A percentile compares a stretch with the other conserved stretches of the same genome.
phyloP scores from a whole-genome alignment of 92 coral and sea anemone genomes.

The Phenganax stokvisi region DNA sequence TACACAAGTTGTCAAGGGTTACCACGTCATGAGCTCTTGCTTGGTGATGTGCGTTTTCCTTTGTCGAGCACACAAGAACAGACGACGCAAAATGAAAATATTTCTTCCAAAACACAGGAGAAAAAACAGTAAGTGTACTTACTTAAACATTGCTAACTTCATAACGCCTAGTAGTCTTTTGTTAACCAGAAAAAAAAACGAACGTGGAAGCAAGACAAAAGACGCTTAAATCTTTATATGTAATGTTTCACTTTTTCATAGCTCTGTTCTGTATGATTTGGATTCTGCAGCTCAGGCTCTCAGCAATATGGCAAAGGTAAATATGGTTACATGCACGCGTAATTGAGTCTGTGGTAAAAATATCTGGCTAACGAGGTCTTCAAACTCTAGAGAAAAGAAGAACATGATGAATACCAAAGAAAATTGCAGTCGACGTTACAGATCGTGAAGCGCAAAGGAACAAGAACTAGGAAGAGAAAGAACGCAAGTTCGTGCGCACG shows the following conservation, averaged over 20 bases:
- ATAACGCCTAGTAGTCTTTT: background rate
- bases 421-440: conserved; percentile 45
- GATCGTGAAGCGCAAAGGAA: conserved; percentile 30
- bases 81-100: background rate
- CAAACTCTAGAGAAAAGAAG: conserved; percentile 51
- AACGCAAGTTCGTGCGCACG: conserved; percentile 56
- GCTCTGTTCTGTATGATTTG: conserved; percentile 77
- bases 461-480: conserved; percentile 34
- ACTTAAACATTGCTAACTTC: background rate
- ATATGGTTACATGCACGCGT: background rate
- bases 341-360: background rate
- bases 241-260: conserved; percentile 30
- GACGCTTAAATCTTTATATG: background rate
- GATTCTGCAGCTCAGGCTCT: conserved; percentile 89
- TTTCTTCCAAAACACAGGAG: conserved; percentile 7
- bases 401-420: conserved; percentile 70
- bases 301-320: conserved; percentile 91
- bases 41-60: conserved; percentile 61
- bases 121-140: conserved; percentile 1
- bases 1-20: conserved; percentile 52
- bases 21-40: conserved; percentile 49
- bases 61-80: conserved; percentile 52
- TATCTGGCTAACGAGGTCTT: background rate
- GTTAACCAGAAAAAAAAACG: background rate
- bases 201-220: background rate